These are phyloP conservation scores for Lordiphosa clarofinis DNA, from an alignment of 1,140 invertebrate genomes.

Conservation along the genomic window DNA sequence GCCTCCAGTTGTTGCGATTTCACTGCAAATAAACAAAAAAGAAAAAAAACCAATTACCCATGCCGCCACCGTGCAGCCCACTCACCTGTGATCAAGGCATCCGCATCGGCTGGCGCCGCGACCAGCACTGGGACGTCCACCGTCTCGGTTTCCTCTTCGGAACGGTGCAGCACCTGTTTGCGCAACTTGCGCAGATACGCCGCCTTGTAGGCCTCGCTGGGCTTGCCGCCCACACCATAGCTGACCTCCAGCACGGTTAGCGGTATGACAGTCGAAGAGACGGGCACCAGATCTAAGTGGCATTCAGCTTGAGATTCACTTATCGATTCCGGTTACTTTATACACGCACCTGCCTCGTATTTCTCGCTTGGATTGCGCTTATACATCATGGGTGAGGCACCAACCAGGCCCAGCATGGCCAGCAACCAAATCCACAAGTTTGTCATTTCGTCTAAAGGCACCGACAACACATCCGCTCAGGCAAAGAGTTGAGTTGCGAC, in stretches of 20 bases:
- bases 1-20: constrained; percentile 50
- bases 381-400: constrained; percentile 63
- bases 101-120: constrained; percentile 33
- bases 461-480: neutral
- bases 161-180: constrained; percentile 64
- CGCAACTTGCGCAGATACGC: constrained; percentile 73
- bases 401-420: constrained; percentile 1
- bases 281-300: constrained; percentile 82
- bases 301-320: too few relatives aligned
- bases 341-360: constrained; percentile 63
- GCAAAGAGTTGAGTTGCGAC: constrained; percentile 3
- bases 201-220: constrained; percentile 72
- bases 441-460: neutral
- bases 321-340: neutral
- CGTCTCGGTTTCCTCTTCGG: constrained; percentile 11
- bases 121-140: constrained; percentile 22
- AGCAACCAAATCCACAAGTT: neutral
- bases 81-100: constrained; percentile 53
- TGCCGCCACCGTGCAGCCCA: neutral
- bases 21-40: constrained; percentile 35
- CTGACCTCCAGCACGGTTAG: constrained; percentile 83
- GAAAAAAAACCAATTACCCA: neutral
- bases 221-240: constrained; percentile 70
- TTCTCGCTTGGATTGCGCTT: constrained; percentile 75
- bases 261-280: constrained; percentile 85